Percentiles rank a stretch among this genome's conserved stretches.
These are phyloP conservation scores for Aphelinus atriplicis DNA, from an alignment of 1,140 invertebrate species.

Conservation along the genomic window DNA sequence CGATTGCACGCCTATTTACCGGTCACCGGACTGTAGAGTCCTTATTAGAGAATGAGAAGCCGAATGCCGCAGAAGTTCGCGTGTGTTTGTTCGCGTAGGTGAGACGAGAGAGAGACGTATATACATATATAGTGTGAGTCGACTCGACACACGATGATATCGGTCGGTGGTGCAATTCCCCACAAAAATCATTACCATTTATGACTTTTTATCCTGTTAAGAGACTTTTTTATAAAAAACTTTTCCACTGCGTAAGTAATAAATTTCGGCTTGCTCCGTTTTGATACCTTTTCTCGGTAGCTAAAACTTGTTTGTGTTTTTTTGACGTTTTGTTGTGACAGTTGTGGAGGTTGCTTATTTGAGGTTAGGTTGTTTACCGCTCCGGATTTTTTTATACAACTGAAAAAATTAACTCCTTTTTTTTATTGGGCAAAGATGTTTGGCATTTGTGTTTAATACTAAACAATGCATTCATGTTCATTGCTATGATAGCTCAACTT, in stretches of 20 bases:
- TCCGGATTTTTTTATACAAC: not conserved
- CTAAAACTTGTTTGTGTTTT: not conserved
- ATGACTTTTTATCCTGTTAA: conserved; percentile 24
- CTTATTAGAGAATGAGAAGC: not conserved
- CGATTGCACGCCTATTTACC: not conserved
- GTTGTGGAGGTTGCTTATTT: conserved; percentile 6
- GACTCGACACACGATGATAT: conserved; percentile 29
- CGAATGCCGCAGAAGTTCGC: conserved; percentile 2
- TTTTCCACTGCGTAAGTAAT: conserved; percentile 27
- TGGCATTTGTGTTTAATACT: too few relatives aligned
- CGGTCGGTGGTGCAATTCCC: conserved; percentile 24
- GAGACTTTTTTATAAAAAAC: conserved; percentile 20
- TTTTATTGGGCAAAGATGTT: too few relatives aligned
- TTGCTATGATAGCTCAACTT: too few relatives aligned
- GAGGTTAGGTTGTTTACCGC: conserved; percentile 33
- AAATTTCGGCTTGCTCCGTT: not conserved
- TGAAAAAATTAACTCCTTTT: too few relatives aligned
- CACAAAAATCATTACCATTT: conserved; percentile 33
- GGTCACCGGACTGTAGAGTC: too few relatives aligned
- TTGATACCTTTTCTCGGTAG: too few relatives aligned
- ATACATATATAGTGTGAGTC: not conserved
- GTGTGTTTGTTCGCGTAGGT: not conserved
- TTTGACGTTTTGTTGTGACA: not conserved
- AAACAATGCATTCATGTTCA: too few relatives aligned
- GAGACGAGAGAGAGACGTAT: not conserved